Percentiles rank a stretch among this genome's conserved stretches.
phyloP scores from a whole-genome alignment of 1,140 invertebrate genomes.

The Eumaeus atala region DNA sequence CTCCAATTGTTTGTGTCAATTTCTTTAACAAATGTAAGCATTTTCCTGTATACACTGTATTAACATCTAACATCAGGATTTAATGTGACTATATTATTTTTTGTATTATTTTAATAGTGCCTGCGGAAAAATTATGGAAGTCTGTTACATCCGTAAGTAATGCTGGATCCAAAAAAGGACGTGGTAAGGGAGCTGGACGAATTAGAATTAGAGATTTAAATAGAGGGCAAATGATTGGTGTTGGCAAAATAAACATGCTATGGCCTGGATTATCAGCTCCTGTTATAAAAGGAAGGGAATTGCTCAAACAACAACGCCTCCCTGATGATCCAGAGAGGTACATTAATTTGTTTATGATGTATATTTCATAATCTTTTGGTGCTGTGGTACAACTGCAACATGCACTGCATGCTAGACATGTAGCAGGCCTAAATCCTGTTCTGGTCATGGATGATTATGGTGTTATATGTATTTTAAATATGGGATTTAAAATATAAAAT shows the following conservation, averaged over 20 bases:
- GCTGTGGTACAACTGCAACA: too few relatives aligned
- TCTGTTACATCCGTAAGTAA: constrained; percentile 96
- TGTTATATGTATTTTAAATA: too few relatives aligned
- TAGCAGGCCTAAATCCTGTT: too few relatives aligned
- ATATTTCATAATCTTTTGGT: too few relatives aligned
- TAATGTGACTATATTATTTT: constrained; percentile 44
- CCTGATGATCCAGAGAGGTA: constrained; percentile 82
- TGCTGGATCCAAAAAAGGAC: constrained; percentile 94
- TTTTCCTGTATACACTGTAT: too few relatives aligned
- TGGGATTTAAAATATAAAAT: too few relatives aligned
- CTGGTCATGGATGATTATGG: too few relatives aligned
- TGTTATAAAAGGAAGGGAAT: constrained; percentile 84
- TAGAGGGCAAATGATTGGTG: constrained; percentile 90
- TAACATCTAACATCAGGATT: too few relatives aligned
- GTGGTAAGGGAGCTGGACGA: constrained; percentile 86
- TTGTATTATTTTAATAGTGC: constrained; percentile 70
- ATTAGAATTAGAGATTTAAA: constrained; percentile 90
- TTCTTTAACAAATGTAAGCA: constrained; percentile 5
- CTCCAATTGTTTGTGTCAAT: not conserved
- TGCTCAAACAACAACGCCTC: constrained; percentile 81
- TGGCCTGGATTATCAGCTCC: constrained; percentile 95
- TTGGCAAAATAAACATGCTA: constrained; percentile 87
- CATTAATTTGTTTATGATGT: not conserved
- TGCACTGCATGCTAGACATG: too few relatives aligned
- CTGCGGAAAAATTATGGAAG: constrained; percentile 92